A percentile compares a stretch with the other conserved stretches of the same genome.
Evolutionary conservation across 2,113 vertebrate genomes (phyloP).

Genomic region (Corythaixoides concolor): DNA sequence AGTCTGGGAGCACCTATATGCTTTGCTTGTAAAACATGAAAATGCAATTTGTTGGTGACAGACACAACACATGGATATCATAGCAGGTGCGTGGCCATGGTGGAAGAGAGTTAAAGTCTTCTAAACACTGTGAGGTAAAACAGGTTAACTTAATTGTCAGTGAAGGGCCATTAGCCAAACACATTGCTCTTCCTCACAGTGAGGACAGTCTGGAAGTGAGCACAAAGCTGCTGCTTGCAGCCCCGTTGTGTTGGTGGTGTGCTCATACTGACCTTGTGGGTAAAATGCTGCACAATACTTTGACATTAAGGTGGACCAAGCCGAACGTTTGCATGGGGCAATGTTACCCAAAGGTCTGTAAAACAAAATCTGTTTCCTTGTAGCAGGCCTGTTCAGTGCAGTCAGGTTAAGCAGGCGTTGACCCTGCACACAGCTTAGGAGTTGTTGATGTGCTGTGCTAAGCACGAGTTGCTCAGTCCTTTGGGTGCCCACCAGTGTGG

Average conservation of each 20-base stretch:
- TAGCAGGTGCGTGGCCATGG: not conserved
- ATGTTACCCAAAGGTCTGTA: not conserved
- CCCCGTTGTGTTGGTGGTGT: not conserved
- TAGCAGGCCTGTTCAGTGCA: not conserved
- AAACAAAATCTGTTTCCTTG: not conserved
- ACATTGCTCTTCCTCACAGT: not conserved
- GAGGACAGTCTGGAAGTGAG: not conserved
- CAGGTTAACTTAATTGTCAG: not conserved
- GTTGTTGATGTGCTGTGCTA: not conserved
- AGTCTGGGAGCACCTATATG: not conserved
- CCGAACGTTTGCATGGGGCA: not conserved
- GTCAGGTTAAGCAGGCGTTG: not conserved
- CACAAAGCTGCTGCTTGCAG: not conserved
- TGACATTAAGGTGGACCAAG: accelerated
- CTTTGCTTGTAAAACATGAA: not conserved
- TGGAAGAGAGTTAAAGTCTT: not conserved
- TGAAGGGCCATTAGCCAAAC: not conserved
- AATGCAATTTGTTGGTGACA: not conserved
- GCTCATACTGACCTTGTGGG: no score
- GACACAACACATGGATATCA: accelerated
- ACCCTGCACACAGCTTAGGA: not conserved
- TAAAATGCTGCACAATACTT: not conserved
- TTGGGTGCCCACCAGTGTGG: not conserved
- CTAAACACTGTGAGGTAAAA: not conserved
- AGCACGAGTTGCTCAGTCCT: not conserved